Evolutionary conservation across 1,140 invertebrate genomes (phyloP).

Genomic region (Drosophila sp.): DNA sequence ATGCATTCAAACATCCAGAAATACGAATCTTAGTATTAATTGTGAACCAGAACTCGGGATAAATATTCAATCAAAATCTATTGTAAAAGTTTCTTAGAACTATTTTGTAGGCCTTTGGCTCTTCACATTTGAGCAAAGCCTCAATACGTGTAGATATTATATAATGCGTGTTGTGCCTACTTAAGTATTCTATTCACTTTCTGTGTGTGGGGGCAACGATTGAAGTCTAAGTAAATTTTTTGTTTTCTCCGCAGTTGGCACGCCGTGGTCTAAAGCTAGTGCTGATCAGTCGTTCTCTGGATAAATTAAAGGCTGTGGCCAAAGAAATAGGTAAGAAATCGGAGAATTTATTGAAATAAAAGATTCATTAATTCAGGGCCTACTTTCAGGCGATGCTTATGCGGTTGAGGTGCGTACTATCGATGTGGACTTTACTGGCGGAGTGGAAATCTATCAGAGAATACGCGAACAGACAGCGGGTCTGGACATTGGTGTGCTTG

Average conservation of each 20-base stretch:
- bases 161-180: constrained; percentile 2
- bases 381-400: constrained; percentile 87
- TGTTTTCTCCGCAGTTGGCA: constrained; percentile 86
- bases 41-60: too few species aligned
- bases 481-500: constrained; percentile 94
- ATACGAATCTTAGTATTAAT: too few species aligned
- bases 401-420: constrained; percentile 92
- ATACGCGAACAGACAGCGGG: constrained; percentile 90
- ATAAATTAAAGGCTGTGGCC: constrained; percentile 92
- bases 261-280: constrained; percentile 92
- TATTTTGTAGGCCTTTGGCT: background rate
- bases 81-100: too few species aligned
- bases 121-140: background rate
- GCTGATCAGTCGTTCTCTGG: constrained; percentile 92
- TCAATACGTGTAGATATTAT: background rate
- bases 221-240: constrained; percentile 2
- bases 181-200: constrained; percentile 6
- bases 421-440: constrained; percentile 92
- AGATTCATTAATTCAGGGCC: constrained; percentile 16
- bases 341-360: too few species aligned
- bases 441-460: constrained; percentile 88
- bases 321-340: constrained; percentile 86
- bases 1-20: too few species aligned
- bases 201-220: background rate
- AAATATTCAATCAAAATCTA: too few species aligned